These are phyloP conservation scores for Onychomys leucogaster DNA, from an alignment of 2,797 vertebrate genomes.

Conservation along the genomic window DNA sequence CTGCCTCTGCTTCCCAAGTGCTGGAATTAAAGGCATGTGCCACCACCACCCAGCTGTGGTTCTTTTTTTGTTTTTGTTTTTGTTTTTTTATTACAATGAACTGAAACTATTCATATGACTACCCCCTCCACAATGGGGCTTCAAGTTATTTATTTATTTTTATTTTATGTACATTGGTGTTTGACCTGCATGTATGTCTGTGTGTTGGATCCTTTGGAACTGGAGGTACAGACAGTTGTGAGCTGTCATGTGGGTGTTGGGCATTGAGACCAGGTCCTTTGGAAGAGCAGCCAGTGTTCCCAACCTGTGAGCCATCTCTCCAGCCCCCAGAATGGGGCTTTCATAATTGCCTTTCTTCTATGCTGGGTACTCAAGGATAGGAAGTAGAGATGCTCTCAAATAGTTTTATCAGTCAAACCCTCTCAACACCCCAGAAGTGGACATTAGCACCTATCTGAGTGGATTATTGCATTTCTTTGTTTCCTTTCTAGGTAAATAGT, in stretches of 20 bases:
- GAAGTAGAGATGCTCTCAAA: too few species aligned
- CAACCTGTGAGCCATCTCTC: too few species aligned
- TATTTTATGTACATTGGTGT: too few species aligned
- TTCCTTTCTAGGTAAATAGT: not conserved
- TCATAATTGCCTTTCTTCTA: not conserved
- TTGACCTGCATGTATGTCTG: too few species aligned
- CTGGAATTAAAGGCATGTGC: too few species aligned
- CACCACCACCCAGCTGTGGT: not conserved
- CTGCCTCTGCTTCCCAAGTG: too few species aligned
- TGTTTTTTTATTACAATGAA: not conserved
- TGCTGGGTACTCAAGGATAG: not conserved
- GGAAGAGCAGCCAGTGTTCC: too few species aligned
- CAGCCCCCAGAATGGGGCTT: not conserved
- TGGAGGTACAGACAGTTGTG: too few species aligned
- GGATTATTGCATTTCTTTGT: not conserved
- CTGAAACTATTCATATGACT: not conserved
- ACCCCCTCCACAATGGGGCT: not conserved
- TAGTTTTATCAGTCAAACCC: not conserved
- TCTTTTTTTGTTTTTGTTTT: too few species aligned
- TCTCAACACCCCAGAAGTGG: not conserved
- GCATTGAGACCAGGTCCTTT: too few species aligned
- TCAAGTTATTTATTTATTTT: not conserved
- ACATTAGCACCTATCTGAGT: not conserved
- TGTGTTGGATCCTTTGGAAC: too few species aligned
- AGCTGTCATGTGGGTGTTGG: too few species aligned